Base-by-base conservation (phyloP, 92 coral and sea anemone species). In the Palythoa caribaeorum region DNA sequence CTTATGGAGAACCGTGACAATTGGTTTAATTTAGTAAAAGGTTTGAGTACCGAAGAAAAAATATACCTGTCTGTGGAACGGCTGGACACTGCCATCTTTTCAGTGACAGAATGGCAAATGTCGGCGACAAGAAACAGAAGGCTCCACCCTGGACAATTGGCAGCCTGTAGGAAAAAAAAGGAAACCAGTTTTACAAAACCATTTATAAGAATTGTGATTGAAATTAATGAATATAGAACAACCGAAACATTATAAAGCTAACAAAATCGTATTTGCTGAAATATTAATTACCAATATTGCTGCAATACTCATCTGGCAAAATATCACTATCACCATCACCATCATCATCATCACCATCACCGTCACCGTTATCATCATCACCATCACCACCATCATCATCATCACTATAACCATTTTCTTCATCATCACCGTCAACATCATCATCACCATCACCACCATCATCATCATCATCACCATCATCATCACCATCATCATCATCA, bases 121-220 rank as follows among this genome's bases (percentile, higher is more conserved):
- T 94, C 11, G 99, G 99, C 6, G 95, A 84, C 37, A 96, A 57
- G 63, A 95, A 96, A 37, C 96, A 86, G 55, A 96, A 96, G 15
- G 96, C 88, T 21, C 98, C 95, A 47, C 99, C 99, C 85, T 96
- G 99, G 51, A 96, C 97, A 48, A 96, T 95, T 7, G 99, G 99
- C 7, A 96, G 90, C 83, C 99, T 96, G 79, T 12, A 50, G 20
- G 12, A 79, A n/a, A 48, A 44, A 9, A 73, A 17, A 1, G 39
- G 15, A 44, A 73, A 73, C 5, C 28, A 47, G 1, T 11, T 12
- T 47, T 11, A 1, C 11, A 21, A 36, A 69, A 5, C 11, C 12
- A 21, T 3, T 19, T 6, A 11, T 28, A 28, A 69, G n/a, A 60
- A 14, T 16, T 2, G 6, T 2, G 1, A 15, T 14, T 15, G 6